Conservation (phyloP, 1,140 invertebrate species). For the Sipha flava region DNA sequence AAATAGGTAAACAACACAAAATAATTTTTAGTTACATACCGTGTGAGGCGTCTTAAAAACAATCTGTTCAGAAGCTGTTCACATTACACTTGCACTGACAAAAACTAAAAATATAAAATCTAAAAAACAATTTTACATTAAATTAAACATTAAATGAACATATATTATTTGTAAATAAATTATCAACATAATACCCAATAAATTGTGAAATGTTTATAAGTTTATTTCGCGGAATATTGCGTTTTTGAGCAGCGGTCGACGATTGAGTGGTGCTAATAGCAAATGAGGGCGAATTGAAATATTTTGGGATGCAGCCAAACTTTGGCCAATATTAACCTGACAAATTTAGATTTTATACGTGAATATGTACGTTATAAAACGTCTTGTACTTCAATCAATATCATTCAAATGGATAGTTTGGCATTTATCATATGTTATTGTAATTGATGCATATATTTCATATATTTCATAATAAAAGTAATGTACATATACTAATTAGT, state of each 20-base stretch:
- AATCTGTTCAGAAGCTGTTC: neutral
- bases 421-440: neutral
- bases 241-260: slow-evolving; percentile 31
- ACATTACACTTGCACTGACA: slow-evolving; percentile 10
- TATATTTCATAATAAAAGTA: too few relatives aligned
- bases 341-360: slow-evolving; percentile 31
- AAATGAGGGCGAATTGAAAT: slow-evolving; percentile 29
- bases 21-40: neutral
- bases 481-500: too few relatives aligned
- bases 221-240: slow-evolving; percentile 31
- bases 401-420: neutral
- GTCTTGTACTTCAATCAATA: neutral
- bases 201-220: slow-evolving; percentile 15
- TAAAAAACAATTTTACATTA: neutral
- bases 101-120: neutral
- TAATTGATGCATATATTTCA: neutral
- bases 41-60: neutral
- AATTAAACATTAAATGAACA: neutral
- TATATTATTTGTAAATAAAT: neutral
- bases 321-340: slow-evolving; percentile 22
- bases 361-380: slow-evolving; percentile 23
- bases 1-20: neutral
- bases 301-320: slow-evolving; percentile 1
- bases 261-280: slow-evolving; percentile 30
- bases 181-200: neutral